phyloP scores from a whole-genome alignment of 2,888 invertebrate genomes.

The Hypercompe scribonia region DNA sequence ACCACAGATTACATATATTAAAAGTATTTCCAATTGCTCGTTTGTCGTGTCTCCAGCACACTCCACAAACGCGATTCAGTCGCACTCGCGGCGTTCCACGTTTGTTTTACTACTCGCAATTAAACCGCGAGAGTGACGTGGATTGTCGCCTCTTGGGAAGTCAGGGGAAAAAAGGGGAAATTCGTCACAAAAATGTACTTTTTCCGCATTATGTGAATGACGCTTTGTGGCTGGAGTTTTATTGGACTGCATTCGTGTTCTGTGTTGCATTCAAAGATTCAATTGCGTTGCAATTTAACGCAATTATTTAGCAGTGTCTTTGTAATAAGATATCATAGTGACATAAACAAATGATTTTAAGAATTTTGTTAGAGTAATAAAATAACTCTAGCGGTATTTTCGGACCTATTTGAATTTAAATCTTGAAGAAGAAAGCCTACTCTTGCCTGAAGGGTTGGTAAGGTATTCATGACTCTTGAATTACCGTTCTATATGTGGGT shows the following conservation, averaged over 20 bases:
- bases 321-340: not conserved
- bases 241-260: slow-evolving; percentile 42
- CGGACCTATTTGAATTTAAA: not conserved
- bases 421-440: not conserved
- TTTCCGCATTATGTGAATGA: slow-evolving; percentile 49
- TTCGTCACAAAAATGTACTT: slow-evolving; percentile 49
- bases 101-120: slow-evolving; percentile 84
- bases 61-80: slow-evolving; percentile 62
- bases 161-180: slow-evolving; percentile 60
- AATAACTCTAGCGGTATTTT: no score
- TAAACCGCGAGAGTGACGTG: slow-evolving; percentile 84
- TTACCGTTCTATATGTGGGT: no score
- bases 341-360: not conserved
- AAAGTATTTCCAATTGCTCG: slow-evolving; percentile 50
- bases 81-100: slow-evolving; percentile 67
- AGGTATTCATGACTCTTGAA: no score
- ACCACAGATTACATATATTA: not conserved
- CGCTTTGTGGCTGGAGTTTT: slow-evolving; percentile 38
- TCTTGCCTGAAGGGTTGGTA: not conserved
- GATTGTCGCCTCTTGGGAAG: slow-evolving; percentile 76
- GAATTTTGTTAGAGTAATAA: not conserved
- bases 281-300: not conserved
- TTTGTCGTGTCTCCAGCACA: slow-evolving; percentile 47
- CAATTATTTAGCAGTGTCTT: not conserved
- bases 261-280: not conserved